phyloP scores from a whole-genome alignment of 2,888 invertebrate species.

The Papilio elwesi region DNA sequence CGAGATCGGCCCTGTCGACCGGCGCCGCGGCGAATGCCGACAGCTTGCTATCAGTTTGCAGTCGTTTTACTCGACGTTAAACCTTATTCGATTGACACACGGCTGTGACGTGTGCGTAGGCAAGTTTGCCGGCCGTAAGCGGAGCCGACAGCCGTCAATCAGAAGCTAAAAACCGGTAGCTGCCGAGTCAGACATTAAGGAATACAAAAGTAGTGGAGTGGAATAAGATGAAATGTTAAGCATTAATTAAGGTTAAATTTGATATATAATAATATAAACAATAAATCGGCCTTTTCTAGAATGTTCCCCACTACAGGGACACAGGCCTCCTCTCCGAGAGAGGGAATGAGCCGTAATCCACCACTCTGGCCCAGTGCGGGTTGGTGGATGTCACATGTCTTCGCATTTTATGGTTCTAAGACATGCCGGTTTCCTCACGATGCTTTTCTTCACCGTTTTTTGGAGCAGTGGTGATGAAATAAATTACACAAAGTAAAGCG shows the following conservation, averaged over 20 bases:
- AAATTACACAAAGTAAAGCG: too few species aligned
- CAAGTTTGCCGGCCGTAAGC: conserved; percentile 67
- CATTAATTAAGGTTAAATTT: conserved; percentile 22
- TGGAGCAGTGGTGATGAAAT: too few species aligned
- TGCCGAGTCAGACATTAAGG: conserved; percentile 75
- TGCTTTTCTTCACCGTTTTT: too few species aligned
- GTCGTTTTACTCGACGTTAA: conserved; percentile 46
- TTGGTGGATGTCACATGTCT: too few species aligned
- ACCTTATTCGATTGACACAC: conserved; percentile 49
- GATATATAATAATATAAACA: too few species aligned
- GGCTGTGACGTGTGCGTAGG: conserved; percentile 43
- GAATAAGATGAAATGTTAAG: conserved; percentile 23
- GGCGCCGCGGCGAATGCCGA: conserved; percentile 77
- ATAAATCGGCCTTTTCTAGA: too few species aligned
- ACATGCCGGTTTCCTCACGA: too few species aligned
- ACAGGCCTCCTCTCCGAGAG: too few species aligned
- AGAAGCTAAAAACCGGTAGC: conserved; percentile 83
- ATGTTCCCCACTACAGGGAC: too few species aligned
- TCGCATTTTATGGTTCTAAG: too few species aligned
- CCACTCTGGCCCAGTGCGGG: too few species aligned
- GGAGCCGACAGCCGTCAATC: conserved; percentile 84
- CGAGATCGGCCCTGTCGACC: conserved; percentile 75
- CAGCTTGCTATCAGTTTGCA: conserved; percentile 47
- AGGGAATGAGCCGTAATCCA: too few species aligned
- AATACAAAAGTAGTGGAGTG: conserved; percentile 75